Evolutionary conservation across 2,113 vertebrate species (phyloP), one percentile per base, ranked within the genome.

Genomic region (Bothrops jararaca): DNA sequence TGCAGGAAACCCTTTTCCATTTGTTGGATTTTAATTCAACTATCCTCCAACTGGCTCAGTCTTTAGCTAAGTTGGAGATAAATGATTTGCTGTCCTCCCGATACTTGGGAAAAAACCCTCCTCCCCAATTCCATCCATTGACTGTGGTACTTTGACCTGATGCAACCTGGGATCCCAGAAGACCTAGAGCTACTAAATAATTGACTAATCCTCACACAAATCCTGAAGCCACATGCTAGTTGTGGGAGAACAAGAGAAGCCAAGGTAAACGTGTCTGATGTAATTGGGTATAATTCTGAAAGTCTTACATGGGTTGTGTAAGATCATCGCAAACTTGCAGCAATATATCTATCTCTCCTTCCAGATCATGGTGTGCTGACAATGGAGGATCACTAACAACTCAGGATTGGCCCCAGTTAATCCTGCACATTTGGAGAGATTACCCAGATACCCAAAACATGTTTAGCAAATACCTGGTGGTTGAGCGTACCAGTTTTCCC

Each of bases 381-480:
- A 96, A 34, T 91, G 93, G 95, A 95, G 92, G 92, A 91, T 93
- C 93, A 95, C 42, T 94, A 96, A 96, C 93, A 96, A 96, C 89
- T 94, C 86, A 93, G 95, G 96, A 95, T 90, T 95, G 95, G 95
- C 95, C 93, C 34, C 86, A 93, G 94, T 93, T 96, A 96, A 97
- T 97, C 94, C 96, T 95, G 96, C 92, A 95, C 93, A 96, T 95
- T 96, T 95, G 92, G 95, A 90, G 89, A 96, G 96, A 97, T 97
- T 96, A 96, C 91, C 90, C 93, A 94, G 95, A 96, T 96, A 96
- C 92, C 93, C 58, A 93, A 94, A 92, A 96, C 29, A 50, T 95
- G 95, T 95, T 97, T 96, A 96, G 93, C 95, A 95, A 96, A 96
- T 90, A 90, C 93, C 95, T 95, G 91, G 48, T 96, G 96, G 96